phyloP scores from a whole-genome alignment of 2,888 invertebrate genomes.

The Hirtodrosophila cameraria region DNA sequence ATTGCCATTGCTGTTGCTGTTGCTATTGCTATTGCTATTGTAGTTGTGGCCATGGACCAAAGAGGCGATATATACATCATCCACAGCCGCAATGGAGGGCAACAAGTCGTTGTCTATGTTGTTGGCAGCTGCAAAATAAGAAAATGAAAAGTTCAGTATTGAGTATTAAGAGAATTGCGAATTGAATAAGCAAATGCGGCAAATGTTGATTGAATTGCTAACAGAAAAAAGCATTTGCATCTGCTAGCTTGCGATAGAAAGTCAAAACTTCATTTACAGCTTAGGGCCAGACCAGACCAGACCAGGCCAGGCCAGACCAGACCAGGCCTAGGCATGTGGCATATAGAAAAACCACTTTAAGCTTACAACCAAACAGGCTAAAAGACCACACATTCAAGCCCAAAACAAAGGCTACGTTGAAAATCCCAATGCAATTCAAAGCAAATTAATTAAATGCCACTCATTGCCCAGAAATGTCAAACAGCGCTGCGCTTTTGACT shows the following conservation, averaged over 20 bases:
- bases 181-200: constrained; percentile 43
- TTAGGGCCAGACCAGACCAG: too few species aligned
- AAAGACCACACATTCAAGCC: neutral
- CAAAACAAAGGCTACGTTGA: constrained; percentile 7
- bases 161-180: constrained; percentile 15
- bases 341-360: constrained; percentile 31
- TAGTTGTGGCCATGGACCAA: constrained; percentile 59
- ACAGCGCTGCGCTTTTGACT: constrained; percentile 9
- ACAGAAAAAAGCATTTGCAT: constrained; percentile 20
- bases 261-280: constrained; percentile 50
- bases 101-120: constrained; percentile 63
- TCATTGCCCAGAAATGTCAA: constrained; percentile 50
- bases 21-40: constrained; percentile 38
- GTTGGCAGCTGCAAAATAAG: constrained; percentile 38
- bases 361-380: constrained; percentile 29
- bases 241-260: constrained; percentile 4
- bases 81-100: constrained; percentile 58
- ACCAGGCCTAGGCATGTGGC: neutral
- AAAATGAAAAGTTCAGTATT: constrained; percentile 17
- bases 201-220: constrained; percentile 58
- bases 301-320: too few species aligned
- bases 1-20: constrained; percentile 20
- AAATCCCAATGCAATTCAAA: constrained; percentile 39
- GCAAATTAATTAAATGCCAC: constrained; percentile 79
- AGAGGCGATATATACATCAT: constrained; percentile 73